Evolutionary conservation across 2,888 invertebrate genomes (phyloP).

Genomic region (Cinara cedri): DNA sequence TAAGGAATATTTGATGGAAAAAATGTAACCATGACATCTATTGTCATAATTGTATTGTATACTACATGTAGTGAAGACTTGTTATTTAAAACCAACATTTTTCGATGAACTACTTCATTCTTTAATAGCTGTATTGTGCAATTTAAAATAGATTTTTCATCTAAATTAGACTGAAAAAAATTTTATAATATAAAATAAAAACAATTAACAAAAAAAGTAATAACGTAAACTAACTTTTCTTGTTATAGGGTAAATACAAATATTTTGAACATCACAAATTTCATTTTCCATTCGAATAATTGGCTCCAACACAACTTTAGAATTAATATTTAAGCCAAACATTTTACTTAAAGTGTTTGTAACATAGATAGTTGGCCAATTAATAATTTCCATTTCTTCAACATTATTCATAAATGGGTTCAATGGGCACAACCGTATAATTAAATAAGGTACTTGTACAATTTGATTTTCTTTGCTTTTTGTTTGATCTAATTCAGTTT

Average conservation of each 20-base stretch:
- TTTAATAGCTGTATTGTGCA: constrained; percentile 14
- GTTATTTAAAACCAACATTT: constrained; percentile 35
- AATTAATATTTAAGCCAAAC: constrained; percentile 28
- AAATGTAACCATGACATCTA: constrained; percentile 31
- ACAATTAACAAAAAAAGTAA: not conserved
- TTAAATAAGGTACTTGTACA: not conserved
- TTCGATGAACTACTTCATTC: constrained; percentile 13
- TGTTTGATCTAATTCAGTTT: not conserved
- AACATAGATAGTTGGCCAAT: constrained; percentile 49
- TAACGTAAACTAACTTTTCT: not conserved
- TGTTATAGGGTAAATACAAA: constrained; percentile 19
- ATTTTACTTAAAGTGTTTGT: constrained; percentile 17
- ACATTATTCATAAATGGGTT: constrained; percentile 31
- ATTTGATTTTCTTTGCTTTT: not conserved
- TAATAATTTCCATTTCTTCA: constrained; percentile 28
- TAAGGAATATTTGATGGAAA: constrained; percentile 19
- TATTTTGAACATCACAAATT: constrained; percentile 5
- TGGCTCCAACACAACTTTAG: constrained; percentile 30
- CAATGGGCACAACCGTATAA: constrained; percentile 38
- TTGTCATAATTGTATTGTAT: not conserved
- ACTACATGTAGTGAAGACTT: constrained; percentile 3
- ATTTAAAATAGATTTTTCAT: not conserved
- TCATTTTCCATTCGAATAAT: not conserved
- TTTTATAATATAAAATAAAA: not conserved
- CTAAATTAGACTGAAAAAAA: constrained; percentile 22